A percentile compares a stretch with the other conserved stretches of the same genome.
Conservation (phyloP, 2,113 vertebrate genomes). For the Myanophis thanlyinensis region DNA sequence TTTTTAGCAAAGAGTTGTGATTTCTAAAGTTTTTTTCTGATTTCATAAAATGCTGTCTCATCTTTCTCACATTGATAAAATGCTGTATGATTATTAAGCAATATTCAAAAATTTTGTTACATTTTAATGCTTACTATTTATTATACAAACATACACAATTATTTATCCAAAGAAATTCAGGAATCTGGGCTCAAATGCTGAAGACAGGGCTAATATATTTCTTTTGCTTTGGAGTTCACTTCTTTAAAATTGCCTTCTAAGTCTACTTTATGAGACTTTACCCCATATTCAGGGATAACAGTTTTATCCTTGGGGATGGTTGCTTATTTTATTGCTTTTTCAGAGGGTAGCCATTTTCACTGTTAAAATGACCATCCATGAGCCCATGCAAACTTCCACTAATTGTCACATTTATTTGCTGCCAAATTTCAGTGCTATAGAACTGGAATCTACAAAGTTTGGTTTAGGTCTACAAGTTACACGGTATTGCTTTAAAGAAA, state of each 20-base stretch:
- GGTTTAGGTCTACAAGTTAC: not conserved
- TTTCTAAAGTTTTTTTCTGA: not conserved
- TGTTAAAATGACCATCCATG: not conserved
- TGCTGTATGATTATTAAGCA: fast-evolving
- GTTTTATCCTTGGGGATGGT: not conserved
- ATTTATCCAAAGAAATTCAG: slow-evolving; percentile 25
- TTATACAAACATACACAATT: not conserved
- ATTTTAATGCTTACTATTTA: not conserved
- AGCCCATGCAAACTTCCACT: not conserved
- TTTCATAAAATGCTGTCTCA: not conserved
- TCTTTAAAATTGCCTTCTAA: not conserved
- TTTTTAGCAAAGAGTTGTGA: not conserved
- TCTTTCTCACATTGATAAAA: not conserved
- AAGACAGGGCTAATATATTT: not conserved
- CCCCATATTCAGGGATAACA: not conserved
- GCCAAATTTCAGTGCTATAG: not conserved
- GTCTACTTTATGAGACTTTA: not conserved
- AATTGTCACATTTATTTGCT: not conserved
- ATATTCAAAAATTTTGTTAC: not conserved
- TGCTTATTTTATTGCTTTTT: not conserved
- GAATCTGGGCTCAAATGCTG: not conserved
- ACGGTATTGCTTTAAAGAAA: not conserved
- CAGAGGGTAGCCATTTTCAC: not conserved
- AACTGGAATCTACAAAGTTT: not conserved
- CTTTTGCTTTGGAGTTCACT: not conserved